Conservation (phyloP, 1,140 invertebrate genomes). For the Capitella teleta region DNA sequence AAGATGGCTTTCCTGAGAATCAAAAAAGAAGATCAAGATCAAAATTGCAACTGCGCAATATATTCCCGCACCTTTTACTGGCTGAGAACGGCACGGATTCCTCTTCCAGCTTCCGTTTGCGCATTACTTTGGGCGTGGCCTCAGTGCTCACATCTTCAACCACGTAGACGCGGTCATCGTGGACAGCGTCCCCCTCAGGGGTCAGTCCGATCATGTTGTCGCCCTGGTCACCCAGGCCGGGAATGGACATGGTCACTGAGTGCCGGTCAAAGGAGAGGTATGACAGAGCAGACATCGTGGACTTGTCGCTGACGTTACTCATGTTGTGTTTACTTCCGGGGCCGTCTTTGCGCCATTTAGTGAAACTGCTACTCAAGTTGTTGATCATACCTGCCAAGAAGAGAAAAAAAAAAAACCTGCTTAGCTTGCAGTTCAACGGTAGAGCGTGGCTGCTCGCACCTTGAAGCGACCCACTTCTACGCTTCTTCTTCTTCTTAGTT, state of each 20-base stretch:
- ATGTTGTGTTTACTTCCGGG: slow-evolving; percentile 17
- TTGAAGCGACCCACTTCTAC: slow-evolving; percentile 69
- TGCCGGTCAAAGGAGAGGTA: neutral
- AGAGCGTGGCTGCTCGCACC: slow-evolving; percentile 41
- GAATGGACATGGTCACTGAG: neutral
- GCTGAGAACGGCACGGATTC: slow-evolving; percentile 29
- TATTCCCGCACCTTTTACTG: slow-evolving; percentile 32
- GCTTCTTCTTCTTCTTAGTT: slow-evolving; percentile 44
- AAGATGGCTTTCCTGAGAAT: slow-evolving; percentile 32
- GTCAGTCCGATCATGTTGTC: neutral
- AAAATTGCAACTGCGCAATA: too few relatives aligned
- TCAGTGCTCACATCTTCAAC: neutral
- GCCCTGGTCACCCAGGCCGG: too few relatives aligned
- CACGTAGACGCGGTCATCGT: neutral
- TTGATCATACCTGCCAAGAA: slow-evolving; percentile 27
- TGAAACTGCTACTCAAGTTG: slow-evolving; percentile 29
- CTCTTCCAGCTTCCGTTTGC: slow-evolving; percentile 23
- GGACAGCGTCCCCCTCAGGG: neutral
- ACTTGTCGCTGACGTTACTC: slow-evolving; percentile 17
- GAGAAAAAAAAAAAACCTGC: neutral
- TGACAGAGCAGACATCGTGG: slow-evolving; percentile 2
- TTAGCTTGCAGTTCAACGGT: neutral
- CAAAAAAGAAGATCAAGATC: neutral
- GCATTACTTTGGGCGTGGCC: slow-evolving; percentile 29
- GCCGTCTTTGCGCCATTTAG: slow-evolving; percentile 28